Base-by-base conservation (phyloP, 1,140 invertebrate species). In the Atta texana region DNA sequence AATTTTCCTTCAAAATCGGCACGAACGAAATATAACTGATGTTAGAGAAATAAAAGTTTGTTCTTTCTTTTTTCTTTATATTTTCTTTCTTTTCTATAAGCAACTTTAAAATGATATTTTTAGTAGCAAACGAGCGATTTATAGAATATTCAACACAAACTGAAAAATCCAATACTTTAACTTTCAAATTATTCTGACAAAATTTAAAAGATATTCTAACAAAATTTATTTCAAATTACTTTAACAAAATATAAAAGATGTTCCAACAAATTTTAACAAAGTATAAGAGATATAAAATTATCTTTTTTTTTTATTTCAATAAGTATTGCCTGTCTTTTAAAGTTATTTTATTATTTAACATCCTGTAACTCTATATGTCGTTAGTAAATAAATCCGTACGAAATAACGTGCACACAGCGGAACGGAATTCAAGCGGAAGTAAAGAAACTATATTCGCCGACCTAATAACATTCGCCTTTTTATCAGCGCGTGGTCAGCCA, bases 371-470 rank as follows among this genome's bases (percentile, higher is more conserved):
- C 31, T 34, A 6, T 69, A 69, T 24, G 21, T 69, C 66, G 34
- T 69, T 24, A 24, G 21, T 6, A 28, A 63, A 24, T 76, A 31
- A 34, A 81, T 55, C 16, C 51, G 12, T 18, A n/a, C 39, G n/a
- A 74, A 71, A 68, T 66, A 51, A 68, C n/a, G 31, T 74, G 77
- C 53, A n/a, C 31, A 34, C 31, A 59, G 51, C 66, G 12, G 51
- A 75, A 81, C 53, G 53, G 64, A 80, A 53, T 51, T 39, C 10
- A 82, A 87, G 18, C 76, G 86, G 86, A 88, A 88, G 53, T 72
- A 34, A n/a, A 75, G 64, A 39, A 49, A 31, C 39, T 88, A 88
- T 88, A 88, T 51, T 87, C 57, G 69, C 44, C n/a, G 28, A 82
- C 39, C 76, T 81, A 44, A 82, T 75, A 88, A 75, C 86, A 88